These are phyloP conservation scores for Prunella himalayana DNA, from an alignment of 2,113 vertebrate species.

Conservation along the genomic window DNA sequence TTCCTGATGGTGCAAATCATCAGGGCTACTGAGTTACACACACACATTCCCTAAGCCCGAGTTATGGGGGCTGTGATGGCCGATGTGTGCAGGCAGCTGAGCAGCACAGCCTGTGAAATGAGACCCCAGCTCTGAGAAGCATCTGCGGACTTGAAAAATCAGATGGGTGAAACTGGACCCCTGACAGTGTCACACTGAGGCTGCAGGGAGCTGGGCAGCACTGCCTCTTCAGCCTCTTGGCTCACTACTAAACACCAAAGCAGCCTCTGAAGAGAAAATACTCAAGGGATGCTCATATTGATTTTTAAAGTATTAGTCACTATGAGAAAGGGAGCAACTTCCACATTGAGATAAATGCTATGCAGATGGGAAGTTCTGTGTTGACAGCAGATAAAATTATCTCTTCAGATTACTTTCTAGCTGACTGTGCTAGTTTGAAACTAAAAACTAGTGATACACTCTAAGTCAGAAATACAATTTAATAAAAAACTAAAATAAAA, in stretches of 20 bases:
- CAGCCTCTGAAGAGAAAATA: not conserved
- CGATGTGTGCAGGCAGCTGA: not conserved
- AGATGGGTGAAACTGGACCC: not conserved
- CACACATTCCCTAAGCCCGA: not conserved
- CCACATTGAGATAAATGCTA: not conserved
- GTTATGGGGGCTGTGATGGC: not conserved
- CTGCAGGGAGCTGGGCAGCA: not conserved
- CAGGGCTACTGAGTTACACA: not conserved
- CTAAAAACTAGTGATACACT: too few species aligned
- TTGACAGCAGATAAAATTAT: constrained; percentile 11
- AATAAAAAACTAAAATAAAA: too few species aligned
- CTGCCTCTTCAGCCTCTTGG: not conserved
- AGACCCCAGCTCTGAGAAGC: not conserved
- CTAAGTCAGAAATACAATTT: too few species aligned
- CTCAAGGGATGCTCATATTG: not conserved
- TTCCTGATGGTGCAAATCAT: not conserved
- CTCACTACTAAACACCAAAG: not conserved
- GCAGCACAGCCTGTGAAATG: not conserved
- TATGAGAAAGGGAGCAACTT: not conserved
- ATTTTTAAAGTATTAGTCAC: not conserved
- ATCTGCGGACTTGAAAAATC: not conserved
- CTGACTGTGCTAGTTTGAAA: too few species aligned
- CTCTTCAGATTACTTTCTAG: not conserved
- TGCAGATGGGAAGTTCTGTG: not conserved
- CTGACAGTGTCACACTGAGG: rapidly evolving